Percentiles rank a stretch among this genome's conserved stretches.
These are phyloP conservation scores for Tethea ocularis DNA, from an alignment of 2,888 invertebrate species.

Conservation along the genomic window DNA sequence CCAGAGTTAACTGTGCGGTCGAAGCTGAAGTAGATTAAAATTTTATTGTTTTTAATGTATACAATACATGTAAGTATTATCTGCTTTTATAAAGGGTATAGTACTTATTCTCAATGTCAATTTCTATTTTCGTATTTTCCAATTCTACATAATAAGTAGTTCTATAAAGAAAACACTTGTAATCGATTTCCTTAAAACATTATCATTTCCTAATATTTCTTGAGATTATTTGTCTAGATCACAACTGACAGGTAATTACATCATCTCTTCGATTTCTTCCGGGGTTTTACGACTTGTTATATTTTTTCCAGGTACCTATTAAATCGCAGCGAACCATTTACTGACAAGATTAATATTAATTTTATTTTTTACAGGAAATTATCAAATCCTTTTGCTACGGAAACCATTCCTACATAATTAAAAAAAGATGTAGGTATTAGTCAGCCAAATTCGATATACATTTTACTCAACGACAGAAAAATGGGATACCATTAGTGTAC, in stretches of 20 bases:
- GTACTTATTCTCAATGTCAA: too few relatives aligned
- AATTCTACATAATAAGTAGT: too few relatives aligned
- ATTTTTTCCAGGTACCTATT: conserved; percentile 26
- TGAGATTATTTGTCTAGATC: conserved; percentile 22
- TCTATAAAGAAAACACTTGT: too few relatives aligned
- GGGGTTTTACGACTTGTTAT: conserved; percentile 28
- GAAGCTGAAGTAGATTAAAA: conserved; percentile 29
- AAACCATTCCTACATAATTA: not conserved
- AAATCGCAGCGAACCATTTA: conserved; percentile 32
- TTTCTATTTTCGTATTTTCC: too few relatives aligned
- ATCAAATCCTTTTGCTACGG: not conserved
- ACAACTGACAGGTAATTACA: conserved; percentile 13
- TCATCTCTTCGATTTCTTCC: conserved; percentile 31
- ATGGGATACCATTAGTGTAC: conserved; percentile 31
- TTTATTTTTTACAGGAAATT: not conserved
- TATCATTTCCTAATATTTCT: not conserved
- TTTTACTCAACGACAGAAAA: conserved; percentile 17
- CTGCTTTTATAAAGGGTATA: conserved; percentile 9
- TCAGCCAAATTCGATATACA: too few relatives aligned
- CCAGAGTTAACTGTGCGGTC: conserved; percentile 18
- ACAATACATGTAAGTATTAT: not conserved
- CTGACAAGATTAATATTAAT: conserved; percentile 36
- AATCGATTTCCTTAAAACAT: too few relatives aligned
- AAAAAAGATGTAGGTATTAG: not conserved
- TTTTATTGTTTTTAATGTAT: conserved; percentile 19